phyloP scores from a whole-genome alignment of 2,797 vertebrate genomes.

The Pipistrellus kuhlii region DNA sequence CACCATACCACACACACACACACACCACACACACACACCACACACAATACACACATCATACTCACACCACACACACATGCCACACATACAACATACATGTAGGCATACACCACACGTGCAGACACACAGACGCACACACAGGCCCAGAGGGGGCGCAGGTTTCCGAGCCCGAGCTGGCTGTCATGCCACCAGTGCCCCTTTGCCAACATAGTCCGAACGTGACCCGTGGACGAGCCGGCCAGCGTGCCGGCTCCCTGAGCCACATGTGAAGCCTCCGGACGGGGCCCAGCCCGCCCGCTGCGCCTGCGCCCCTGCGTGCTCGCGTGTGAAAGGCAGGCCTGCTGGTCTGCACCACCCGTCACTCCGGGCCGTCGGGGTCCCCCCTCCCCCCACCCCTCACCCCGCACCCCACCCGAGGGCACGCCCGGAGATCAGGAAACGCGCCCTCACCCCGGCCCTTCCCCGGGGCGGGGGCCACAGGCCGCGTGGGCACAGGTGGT shows the following conservation, averaged over 20 bases:
- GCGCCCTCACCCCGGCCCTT: background rate
- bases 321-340: constrained; percentile 75
- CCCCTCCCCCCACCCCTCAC: background rate
- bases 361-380: too few relatives aligned
- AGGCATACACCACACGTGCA: background rate
- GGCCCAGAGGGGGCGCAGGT: background rate
- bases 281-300: constrained; percentile 59
- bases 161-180: background rate
- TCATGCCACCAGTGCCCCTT: background rate
- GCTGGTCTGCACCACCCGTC: constrained; percentile 58
- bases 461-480: too few relatives aligned
- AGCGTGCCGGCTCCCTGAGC: constrained; percentile 48
- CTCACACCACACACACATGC: too few relatives aligned
- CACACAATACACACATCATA: too few relatives aligned
- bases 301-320: constrained; percentile 57
- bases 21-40: too few relatives aligned
- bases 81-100: background rate
- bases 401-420: background rate
- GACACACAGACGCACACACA: background rate
- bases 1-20: too few relatives aligned
- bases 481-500: too few relatives aligned
- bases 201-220: constrained; percentile 54
- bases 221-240: constrained; percentile 42
- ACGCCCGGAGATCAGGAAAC: background rate
- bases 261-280: constrained; percentile 65